Evolutionary conservation across 2,797 vertebrate species (phyloP), one percentile per base, ranked within the genome.

Genomic region (Spea hammondii): DNA sequence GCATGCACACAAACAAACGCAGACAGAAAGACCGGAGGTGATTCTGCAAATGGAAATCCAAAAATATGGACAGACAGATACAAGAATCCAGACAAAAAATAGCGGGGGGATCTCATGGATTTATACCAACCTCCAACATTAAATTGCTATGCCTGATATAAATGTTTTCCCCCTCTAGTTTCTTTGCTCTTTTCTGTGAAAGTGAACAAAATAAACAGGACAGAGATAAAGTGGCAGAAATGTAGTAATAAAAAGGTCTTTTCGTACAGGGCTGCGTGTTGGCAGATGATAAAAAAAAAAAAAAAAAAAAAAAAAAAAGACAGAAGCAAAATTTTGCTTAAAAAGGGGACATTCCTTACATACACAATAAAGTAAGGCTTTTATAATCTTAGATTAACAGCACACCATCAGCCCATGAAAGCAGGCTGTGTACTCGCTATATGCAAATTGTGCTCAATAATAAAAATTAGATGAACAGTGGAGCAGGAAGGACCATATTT

Each of bases 81-180:
- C 87, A 89, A 86, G 86, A 89, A 82, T 88, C 84, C 86, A 91
- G 86, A 89, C 88, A 88, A 90, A 87, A 90, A 90, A 92, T 87
- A 89, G 83, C 89, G 90, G 75, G 9, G 32, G 32, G n/a, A 57
- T 59, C 74, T 89, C 90, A 88, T 91, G 88, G 93, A 83, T 89
- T 91, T 85, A 97, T 97, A 99, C 97, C 94, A 98, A 99, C 97
- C 98, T 99, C 98, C 96, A 99, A 95, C 98, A 99, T 99, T 95
- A 99, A 97, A 96, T 98, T 99, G 95, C 97, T 99, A 97, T 99
- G 98, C 89, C 97, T 98, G 95, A 99, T 97, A 96, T 99, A 99
- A 95, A 99, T 96, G 91, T 95, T 98, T 97, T 99, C 98, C 91
- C 96, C 98, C 95, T 98, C 96, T 93, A 97, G 94, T 94, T 95